phyloP scores from a whole-genome alignment of 2,797 vertebrate genomes.

The Notolepis coatsorum region DNA sequence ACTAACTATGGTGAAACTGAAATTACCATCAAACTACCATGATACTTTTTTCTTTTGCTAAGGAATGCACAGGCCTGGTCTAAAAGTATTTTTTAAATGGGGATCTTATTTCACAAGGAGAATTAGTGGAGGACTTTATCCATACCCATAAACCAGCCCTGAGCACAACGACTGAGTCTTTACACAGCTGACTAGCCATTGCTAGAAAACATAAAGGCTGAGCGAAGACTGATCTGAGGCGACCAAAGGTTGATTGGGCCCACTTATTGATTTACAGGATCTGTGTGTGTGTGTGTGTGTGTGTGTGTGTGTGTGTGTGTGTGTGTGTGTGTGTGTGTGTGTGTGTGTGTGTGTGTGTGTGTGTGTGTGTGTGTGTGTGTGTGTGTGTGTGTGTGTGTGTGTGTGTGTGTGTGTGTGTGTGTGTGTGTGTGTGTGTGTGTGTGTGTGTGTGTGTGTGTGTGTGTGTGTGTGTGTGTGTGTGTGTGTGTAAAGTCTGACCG shows the following conservation, averaged over 20 bases:
- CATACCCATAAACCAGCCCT: slow-evolving; percentile 4
- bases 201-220: slow-evolving; percentile 4
- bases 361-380: slow-evolving; percentile 4
- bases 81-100: not conserved
- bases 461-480: slow-evolving; percentile 12
- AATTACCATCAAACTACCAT: too few relatives aligned
- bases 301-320: slow-evolving; percentile 12
- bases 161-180: not conserved
- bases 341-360: slow-evolving; percentile 12
- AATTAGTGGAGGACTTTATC: not conserved
- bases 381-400: slow-evolving; percentile 12
- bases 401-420: slow-evolving; percentile 4
- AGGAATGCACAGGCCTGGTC: too few relatives aligned
- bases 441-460: slow-evolving; percentile 4
- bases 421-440: slow-evolving; percentile 12
- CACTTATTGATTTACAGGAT: slow-evolving; percentile 61
- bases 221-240: slow-evolving; percentile 7
- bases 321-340: slow-evolving; percentile 4
- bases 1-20: too few relatives aligned
- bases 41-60: too few relatives aligned
- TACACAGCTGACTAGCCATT: not conserved
- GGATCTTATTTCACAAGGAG: not conserved
- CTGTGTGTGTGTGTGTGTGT: not conserved
- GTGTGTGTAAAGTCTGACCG: slow-evolving; percentile 9
- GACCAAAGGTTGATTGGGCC: slow-evolving; percentile 52